Conservation (phyloP, 2,797 vertebrate genomes). For the Harpagifer antarcticus region DNA sequence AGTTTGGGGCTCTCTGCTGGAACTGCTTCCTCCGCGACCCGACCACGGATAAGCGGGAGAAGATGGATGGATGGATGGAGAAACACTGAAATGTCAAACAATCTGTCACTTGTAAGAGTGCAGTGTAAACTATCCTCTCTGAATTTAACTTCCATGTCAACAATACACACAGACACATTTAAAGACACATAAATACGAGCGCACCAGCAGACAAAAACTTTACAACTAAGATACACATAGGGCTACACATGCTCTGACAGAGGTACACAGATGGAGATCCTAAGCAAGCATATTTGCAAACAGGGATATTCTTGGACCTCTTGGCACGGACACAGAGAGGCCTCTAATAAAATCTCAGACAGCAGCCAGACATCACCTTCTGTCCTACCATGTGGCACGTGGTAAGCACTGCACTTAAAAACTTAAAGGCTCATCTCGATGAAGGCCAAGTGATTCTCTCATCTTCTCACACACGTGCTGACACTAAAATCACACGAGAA, state of each 20-base stretch:
- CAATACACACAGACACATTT: slow-evolving; percentile 1
- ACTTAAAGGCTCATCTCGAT: slow-evolving; percentile 46
- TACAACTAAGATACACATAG: slow-evolving; percentile 23
- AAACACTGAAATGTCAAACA: too few relatives aligned
- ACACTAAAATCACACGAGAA: slow-evolving; percentile 16
- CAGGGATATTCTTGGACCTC: slow-evolving; percentile 72
- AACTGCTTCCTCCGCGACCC: too few relatives aligned
- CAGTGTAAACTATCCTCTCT: neutral
- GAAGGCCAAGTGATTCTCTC: slow-evolving; percentile 45
- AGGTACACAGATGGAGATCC: slow-evolving; percentile 49
- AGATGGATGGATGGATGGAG: too few relatives aligned
- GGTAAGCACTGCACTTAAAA: slow-evolving; percentile 57
- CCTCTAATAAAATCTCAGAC: slow-evolving; percentile 78
- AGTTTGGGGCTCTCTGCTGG: too few relatives aligned
- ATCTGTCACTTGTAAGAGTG: too few relatives aligned
- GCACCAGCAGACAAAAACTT: neutral
- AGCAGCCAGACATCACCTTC: slow-evolving; percentile 77
- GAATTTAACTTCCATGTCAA: neutral
- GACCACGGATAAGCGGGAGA: too few relatives aligned
- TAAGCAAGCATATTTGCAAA: slow-evolving; percentile 67
- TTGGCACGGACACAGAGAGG: slow-evolving; percentile 73
- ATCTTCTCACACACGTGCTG: slow-evolving; percentile 64
- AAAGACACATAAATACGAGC: slow-evolving; percentile 12
- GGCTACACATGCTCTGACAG: slow-evolving; percentile 45
- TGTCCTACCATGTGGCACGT: slow-evolving; percentile 67